These are phyloP conservation scores for Cynoglossus semilaevis DNA, from an alignment of 2,113 vertebrate genomes.

Conservation along the genomic window DNA sequence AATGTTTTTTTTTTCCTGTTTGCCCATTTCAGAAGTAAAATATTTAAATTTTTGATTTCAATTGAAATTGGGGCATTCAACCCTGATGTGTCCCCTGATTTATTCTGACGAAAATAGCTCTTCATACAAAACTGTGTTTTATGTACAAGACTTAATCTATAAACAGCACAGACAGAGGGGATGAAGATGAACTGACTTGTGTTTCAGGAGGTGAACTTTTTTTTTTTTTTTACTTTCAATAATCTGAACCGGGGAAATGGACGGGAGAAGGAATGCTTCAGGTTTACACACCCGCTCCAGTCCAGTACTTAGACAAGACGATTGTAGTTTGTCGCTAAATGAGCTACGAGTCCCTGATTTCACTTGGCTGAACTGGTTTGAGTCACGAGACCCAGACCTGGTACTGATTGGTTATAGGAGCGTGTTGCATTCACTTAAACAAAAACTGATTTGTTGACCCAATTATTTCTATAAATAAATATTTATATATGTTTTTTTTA, in stretches of 20 bases:
- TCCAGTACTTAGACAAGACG: slow-evolving; percentile 72
- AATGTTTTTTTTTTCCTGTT: slow-evolving; percentile 46
- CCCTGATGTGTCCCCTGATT: slow-evolving; percentile 85
- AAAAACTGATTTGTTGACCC: too few relatives aligned
- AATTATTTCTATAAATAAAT: too few relatives aligned
- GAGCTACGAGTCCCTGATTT: slow-evolving; percentile 80
- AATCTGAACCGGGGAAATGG: slow-evolving; percentile 43
- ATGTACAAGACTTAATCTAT: slow-evolving; percentile 89
- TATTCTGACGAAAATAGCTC: slow-evolving; percentile 97
- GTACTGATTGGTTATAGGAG: slow-evolving; percentile 49
- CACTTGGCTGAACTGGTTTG: slow-evolving; percentile 70
- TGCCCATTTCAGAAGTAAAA: slow-evolving; percentile 71
- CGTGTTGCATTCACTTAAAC: too few relatives aligned
- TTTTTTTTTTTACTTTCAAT: slow-evolving; percentile 54
- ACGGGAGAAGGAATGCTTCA: slow-evolving; percentile 51
- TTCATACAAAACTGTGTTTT: slow-evolving; percentile 99
- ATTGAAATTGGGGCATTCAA: slow-evolving; percentile 73
- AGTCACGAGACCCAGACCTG: slow-evolving; percentile 46
- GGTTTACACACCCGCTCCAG: slow-evolving; percentile 64
- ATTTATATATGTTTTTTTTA: too few relatives aligned
- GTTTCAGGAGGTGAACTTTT: slow-evolving; percentile 60
- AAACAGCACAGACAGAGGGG: slow-evolving; percentile 71
- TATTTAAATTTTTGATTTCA: slow-evolving; percentile 70
- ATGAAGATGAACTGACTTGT: slow-evolving; percentile 55
- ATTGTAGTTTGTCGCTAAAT: slow-evolving; percentile 71